phyloP scores from a whole-genome alignment of 1,140 invertebrate genomes.

The Drosophila setifemur region DNA sequence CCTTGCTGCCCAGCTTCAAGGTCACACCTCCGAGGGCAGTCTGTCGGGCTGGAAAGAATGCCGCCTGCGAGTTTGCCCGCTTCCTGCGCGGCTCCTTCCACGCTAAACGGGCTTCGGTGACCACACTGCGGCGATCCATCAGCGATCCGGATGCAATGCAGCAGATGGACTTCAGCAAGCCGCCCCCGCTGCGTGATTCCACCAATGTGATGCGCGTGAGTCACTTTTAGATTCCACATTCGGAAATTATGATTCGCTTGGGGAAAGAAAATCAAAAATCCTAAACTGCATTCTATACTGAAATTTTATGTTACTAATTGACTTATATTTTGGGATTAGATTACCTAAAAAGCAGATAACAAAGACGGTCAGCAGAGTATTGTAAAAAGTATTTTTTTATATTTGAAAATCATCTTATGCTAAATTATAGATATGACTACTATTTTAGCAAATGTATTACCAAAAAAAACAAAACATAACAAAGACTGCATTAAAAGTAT shows the following conservation, averaged over 20 bases:
- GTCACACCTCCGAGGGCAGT: slow-evolving; percentile 69
- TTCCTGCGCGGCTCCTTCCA: slow-evolving; percentile 74
- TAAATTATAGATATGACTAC: not conserved
- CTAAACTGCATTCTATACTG: not conserved
- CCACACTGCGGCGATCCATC: slow-evolving; percentile 65
- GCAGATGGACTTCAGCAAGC: slow-evolving; percentile 72
- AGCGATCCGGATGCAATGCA: slow-evolving; percentile 77
- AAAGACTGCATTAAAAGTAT: not conserved
- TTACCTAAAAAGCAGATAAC: too few relatives aligned
- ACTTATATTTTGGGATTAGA: too few relatives aligned
- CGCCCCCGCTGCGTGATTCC: slow-evolving; percentile 51
- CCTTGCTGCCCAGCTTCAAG: slow-evolving; percentile 78
- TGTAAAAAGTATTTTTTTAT: too few relatives aligned
- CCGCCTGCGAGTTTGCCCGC: slow-evolving; percentile 70
- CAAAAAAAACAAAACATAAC: not conserved
- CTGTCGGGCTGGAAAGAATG: slow-evolving; percentile 49
- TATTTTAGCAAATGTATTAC: not conserved
- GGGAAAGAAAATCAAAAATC: not conserved
- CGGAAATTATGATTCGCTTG: not conserved
- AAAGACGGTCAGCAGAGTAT: too few relatives aligned
- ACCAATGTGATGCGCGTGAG: slow-evolving; percentile 75
- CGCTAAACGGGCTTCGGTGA: slow-evolving; percentile 72
- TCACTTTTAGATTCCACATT: slow-evolving; percentile 66
- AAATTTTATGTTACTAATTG: not conserved
- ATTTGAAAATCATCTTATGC: too few relatives aligned